A percentile compares a stretch with the other conserved stretches of the same genome.
Conservation (phyloP, 2,113 vertebrate genomes). For the Labeo catla region DNA sequence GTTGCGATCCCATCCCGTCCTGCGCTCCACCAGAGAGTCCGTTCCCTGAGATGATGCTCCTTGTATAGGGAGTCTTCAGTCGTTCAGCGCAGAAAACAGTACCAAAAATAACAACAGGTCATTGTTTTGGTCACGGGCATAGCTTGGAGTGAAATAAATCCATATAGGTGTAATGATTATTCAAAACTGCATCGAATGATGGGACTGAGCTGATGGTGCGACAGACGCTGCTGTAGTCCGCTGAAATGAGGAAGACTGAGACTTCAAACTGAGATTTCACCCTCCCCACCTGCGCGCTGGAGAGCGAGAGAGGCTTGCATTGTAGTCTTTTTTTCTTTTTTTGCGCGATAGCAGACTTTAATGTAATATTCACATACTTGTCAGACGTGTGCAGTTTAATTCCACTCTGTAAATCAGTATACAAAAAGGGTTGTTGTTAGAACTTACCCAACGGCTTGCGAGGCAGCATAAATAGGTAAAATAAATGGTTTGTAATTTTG, state of each 20-base stretch:
- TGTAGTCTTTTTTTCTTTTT: not conserved
- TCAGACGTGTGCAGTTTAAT: not conserved
- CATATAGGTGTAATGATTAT: not conserved
- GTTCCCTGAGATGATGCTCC: constrained; percentile 24
- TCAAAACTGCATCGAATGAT: not conserved
- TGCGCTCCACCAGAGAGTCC: constrained; percentile 7
- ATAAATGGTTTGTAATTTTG: no score
- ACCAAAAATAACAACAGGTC: constrained; percentile 22
- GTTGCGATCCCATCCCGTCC: constrained; percentile 30
- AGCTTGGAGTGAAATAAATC: not conserved
- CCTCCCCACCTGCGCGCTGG: constrained; percentile 37
- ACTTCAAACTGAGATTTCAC: constrained; percentile 52
- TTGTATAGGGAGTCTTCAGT: not conserved
- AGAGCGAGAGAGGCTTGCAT: constrained; percentile 16
- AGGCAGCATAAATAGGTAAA: not conserved
- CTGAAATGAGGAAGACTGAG: constrained; percentile 47
- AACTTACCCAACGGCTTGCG: not conserved
- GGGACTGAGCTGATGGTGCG: constrained; percentile 15
- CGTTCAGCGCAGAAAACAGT: not conserved
- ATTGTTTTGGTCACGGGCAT: constrained; percentile 7
- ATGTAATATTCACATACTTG: not conserved
- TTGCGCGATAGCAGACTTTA: not conserved
- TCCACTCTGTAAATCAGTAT: not conserved
- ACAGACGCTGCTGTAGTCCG: not conserved
- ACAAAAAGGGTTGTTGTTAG: not conserved